A percentile compares a stretch with the other conserved stretches of the same genome.
Evolutionary conservation across 2,113 vertebrate genomes (phyloP).

Genomic region (rat (Rattus norvegicus)): GRCr8 NC_086020.1:113454501-113455000

Average conservation of each 20-base stretch:
- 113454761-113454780: neutral
- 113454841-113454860: neutral
- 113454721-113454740: neutral
- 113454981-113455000: neutral
- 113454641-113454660: neutral
- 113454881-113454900: neutral
- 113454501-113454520: neutral
- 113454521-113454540: neutral
- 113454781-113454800: neutral
- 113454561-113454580: neutral
- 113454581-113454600: neutral
- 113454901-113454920: neutral
- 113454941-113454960: neutral
- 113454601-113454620: neutral
- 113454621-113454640: conserved; percentile 1
- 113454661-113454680: neutral
- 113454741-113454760: neutral
- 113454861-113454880: neutral
- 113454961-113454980: neutral
- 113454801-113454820: neutral
- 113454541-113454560: neutral
- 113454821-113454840: neutral
- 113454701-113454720: neutral
- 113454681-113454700: neutral
- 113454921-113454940: neutral